These are phyloP conservation scores for Carassius auratus DNA, from an alignment of 2,113 vertebrate species.

Conservation along the genomic window DNA sequence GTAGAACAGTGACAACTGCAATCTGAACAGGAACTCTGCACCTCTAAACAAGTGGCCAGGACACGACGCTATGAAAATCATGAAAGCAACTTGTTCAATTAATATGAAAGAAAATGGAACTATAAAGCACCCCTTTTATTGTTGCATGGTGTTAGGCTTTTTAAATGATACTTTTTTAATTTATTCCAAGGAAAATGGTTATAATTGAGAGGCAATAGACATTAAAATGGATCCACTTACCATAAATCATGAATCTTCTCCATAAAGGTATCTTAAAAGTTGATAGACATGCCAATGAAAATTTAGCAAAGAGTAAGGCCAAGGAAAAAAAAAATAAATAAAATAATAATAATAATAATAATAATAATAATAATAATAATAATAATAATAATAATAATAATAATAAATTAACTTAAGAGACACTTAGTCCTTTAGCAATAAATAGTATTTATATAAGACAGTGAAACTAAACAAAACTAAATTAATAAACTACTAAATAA, in stretches of 20 bases:
- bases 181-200: slow-evolving; percentile 6
- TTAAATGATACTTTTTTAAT: neutral
- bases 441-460: neutral
- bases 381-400: too few species aligned
- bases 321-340: neutral
- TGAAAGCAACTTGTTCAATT: neutral
- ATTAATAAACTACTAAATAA: too few species aligned
- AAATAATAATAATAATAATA: neutral
- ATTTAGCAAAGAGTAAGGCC: neutral
- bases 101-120: slow-evolving; percentile 15
- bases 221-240: slow-evolving; percentile 14
- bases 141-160: neutral
- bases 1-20: slow-evolving; percentile 1
- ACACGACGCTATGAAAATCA: neutral
- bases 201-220: slow-evolving; percentile 26
- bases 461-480: too few species aligned
- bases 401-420: neutral
- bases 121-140: neutral
- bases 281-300: neutral
- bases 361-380: neutral
- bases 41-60: neutral
- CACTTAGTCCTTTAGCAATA: neutral
- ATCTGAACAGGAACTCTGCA: slow-evolving; percentile 8
- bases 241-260: slow-evolving; percentile 3
- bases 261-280: slow-evolving; percentile 29